Percentiles rank a stretch among this genome's conserved stretches.
These are phyloP conservation scores for Knipowitschia caucasica DNA, from an alignment of 2,797 vertebrate genomes.

Conservation along the genomic window DNA sequence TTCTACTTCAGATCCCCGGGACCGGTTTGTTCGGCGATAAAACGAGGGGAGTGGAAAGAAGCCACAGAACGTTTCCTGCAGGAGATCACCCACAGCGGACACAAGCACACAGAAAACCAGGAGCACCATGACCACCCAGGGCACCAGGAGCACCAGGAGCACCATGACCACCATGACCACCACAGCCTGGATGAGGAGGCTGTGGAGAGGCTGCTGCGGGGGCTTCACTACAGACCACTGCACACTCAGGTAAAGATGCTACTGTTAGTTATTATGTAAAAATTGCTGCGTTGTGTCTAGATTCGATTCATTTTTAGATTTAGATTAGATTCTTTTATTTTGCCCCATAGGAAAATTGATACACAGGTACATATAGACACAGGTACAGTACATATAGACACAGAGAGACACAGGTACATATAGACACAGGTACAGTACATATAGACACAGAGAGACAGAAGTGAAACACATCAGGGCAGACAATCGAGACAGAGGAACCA, in stretches of 20 bases:
- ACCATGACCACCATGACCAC: background rate
- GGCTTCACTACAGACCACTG: conserved; percentile 60
- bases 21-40: conserved; percentile 46
- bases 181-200: conserved; percentile 15
- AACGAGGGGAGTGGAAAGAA: conserved; percentile 57
- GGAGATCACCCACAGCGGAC: conserved; percentile 28
- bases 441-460: too few relatives aligned
- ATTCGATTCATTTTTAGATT: too few relatives aligned
- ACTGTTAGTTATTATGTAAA: too few relatives aligned
- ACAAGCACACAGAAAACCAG: background rate
- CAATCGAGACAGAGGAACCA: too few relatives aligned
- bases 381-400: too few relatives aligned
- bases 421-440: too few relatives aligned
- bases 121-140: background rate
- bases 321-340: too few relatives aligned
- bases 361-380: too few relatives aligned
- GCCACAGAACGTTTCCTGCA: conserved; percentile 58
- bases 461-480: too few relatives aligned
- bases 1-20: conserved; percentile 64
- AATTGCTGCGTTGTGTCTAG: too few relatives aligned
- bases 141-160: background rate
- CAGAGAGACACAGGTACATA: too few relatives aligned
- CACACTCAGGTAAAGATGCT: conserved; percentile 45
- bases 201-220: conserved; percentile 52
- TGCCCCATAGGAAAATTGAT: too few relatives aligned